These are phyloP conservation scores for Heliangelus exortis DNA, from an alignment of 2,797 vertebrate species.

Conservation along the genomic window DNA sequence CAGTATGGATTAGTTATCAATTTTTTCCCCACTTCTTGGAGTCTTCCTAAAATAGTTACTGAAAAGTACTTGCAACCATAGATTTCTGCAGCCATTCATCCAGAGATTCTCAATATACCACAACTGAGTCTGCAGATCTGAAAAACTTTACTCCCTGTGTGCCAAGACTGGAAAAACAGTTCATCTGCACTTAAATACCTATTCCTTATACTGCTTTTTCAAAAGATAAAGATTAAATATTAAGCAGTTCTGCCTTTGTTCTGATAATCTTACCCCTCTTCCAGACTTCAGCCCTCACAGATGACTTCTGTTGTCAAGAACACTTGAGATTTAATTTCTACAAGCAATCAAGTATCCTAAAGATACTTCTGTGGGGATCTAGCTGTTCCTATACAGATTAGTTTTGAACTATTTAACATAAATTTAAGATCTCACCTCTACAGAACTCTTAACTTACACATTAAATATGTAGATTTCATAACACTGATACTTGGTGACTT, in stretches of 20 bases:
- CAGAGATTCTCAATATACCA: background rate
- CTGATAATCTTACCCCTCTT: background rate
- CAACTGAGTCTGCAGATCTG: background rate
- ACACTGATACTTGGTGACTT: background rate
- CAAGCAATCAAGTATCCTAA: background rate
- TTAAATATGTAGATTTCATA: background rate
- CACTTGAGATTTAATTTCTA: background rate
- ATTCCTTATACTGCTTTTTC: background rate
- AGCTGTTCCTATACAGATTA: background rate
- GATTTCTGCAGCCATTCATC: background rate
- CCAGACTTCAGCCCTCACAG: background rate
- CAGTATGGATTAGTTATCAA: background rate
- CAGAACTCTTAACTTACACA: background rate
- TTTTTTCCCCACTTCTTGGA: background rate
- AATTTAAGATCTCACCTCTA: background rate
- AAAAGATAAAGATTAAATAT: background rate
- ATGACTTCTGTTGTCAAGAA: background rate
- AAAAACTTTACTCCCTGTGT: background rate
- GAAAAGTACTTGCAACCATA: fast-evolving
- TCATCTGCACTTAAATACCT: background rate
- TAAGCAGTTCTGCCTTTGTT: background rate
- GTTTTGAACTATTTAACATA: background rate
- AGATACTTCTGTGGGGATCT: background rate
- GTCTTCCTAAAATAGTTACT: background rate
- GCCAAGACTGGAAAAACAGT: background rate